Evolutionary conservation across 2,113 vertebrate species (phyloP).

Genomic region (Chroicocephalus ridibundus): DNA sequence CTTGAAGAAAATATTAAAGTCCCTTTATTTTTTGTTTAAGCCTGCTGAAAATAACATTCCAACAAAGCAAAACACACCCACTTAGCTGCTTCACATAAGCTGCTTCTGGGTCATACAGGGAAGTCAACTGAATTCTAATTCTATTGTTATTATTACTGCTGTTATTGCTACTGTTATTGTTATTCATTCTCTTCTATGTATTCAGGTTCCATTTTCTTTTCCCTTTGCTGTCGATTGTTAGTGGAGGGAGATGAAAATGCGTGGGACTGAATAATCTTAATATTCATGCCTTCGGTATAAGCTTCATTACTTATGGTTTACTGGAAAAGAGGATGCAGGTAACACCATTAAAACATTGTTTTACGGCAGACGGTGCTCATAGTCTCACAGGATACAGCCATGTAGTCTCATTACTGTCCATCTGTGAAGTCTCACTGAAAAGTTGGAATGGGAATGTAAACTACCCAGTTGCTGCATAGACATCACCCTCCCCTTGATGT

Average conservation of each 20-base stretch:
- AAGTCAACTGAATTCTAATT: not conserved
- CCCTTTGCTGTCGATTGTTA: not conserved
- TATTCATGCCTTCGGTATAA: not conserved
- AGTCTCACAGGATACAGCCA: not conserved
- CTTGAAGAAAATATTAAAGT: not conserved
- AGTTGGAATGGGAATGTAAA: not conserved
- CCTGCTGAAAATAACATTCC: not conserved
- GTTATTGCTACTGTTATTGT: not conserved
- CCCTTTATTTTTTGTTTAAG: not conserved
- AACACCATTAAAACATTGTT: not conserved
- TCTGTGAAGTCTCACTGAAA: not conserved
- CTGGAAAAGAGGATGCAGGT: not conserved
- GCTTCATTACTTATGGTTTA: not conserved
- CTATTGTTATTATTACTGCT: not conserved
- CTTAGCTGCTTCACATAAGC: not conserved
- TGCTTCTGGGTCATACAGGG: not conserved
- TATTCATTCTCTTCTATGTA: not conserved
- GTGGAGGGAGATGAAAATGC: not conserved
- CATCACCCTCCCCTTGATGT: not conserved
- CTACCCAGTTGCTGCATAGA: not conserved
- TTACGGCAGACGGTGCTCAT: rapidly evolving
- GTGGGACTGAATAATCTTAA: not conserved
- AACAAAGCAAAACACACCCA: not conserved
- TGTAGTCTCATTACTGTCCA: not conserved
- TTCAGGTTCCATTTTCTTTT: not conserved